Base-by-base conservation (phyloP, 1,140 invertebrate genomes). In the Macrosteles quadrilineatus region DNA sequence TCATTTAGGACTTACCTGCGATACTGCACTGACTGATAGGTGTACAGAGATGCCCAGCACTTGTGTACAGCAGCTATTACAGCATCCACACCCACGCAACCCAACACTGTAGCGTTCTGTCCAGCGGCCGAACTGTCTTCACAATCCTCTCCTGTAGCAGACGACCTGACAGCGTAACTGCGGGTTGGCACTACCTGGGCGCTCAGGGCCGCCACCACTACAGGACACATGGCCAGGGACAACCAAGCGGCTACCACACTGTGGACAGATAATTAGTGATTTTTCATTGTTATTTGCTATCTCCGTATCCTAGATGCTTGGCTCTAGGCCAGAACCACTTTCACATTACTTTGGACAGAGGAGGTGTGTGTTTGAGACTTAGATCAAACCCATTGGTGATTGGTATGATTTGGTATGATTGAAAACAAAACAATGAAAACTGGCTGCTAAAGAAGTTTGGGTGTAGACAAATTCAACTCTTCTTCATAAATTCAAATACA, bases 31-130 rank as follows among this genome's bases (percentile, higher is more conserved):
- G 91, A 91, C 72, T 89, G 88, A 72, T 85, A 87, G 0, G 89
- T 83, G 76, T 87, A 94, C 36, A 92, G 85, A 0, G 92, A 94
- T 0, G 87, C 88, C 93, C 93, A 95, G 76, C 93, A 95, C 47
- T 85, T 83, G 30, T 85, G 80, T 2, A 94, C 79, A 0, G 85
- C 87, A 30, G 80, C 72, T 0, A 87, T 50, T 1, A 94, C 79
- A 74, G 88, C 80, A 3, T 81, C 79, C 31, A 81, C 76, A 9
- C 77, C 80, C 27, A 78, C 78, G 32, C 91, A 84, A 2, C 91
- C 90, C 0, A 95, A 80, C 71, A 88, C 85, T 0, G 91, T 94
- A 47, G 87, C 86, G 80, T 95, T 91, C 82, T 95, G 93, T 23
- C 93, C 93, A n/a, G 93, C 93, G 2, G 90, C 88, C 0, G 92